Conservation (phyloP, 1,140 invertebrate genomes). For the Artemia franciscana region DNA sequence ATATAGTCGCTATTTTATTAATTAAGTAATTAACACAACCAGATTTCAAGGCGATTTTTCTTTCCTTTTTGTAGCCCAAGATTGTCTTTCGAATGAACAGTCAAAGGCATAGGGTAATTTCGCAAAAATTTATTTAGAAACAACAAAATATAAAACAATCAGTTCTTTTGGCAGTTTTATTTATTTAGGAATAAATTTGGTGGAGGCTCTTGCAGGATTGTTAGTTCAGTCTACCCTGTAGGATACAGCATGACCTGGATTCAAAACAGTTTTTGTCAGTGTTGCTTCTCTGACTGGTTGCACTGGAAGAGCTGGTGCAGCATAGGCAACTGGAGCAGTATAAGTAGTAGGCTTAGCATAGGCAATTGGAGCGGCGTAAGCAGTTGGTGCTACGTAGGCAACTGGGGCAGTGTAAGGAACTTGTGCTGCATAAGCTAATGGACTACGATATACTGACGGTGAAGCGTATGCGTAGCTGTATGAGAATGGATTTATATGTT, state of each 20-base stretch:
- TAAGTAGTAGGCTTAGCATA: conserved; percentile 14
- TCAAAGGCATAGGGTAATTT: no score
- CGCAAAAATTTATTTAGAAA: no score
- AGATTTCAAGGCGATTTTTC: no score
- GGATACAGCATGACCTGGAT: conserved; percentile 21
- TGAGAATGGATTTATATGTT: not conserved
- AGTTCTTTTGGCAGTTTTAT: no score
- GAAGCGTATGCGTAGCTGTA: not conserved
- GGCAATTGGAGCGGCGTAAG: conserved; percentile 5
- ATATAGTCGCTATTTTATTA: no score
- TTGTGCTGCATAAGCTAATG: conserved; percentile 10
- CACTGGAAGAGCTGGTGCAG: conserved; percentile 17
- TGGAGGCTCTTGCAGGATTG: not conserved
- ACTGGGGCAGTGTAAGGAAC: conserved; percentile 11
- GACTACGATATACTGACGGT: not conserved
- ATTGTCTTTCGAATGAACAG: no score
- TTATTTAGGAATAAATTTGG: not conserved
- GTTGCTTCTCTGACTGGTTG: conserved; percentile 21
- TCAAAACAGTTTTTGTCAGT: conserved; percentile 21
- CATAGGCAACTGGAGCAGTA: conserved; percentile 19
- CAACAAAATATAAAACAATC: no score
- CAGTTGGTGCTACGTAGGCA: conserved; percentile 18
- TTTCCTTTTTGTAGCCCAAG: no score
- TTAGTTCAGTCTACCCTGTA: conserved; percentile 19
- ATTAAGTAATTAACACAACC: no score